Percentiles rank a stretch among this genome's conserved stretches.
Evolutionary conservation across 2,888 invertebrate species (phyloP).

Genomic region (Molorchus minor): DNA sequence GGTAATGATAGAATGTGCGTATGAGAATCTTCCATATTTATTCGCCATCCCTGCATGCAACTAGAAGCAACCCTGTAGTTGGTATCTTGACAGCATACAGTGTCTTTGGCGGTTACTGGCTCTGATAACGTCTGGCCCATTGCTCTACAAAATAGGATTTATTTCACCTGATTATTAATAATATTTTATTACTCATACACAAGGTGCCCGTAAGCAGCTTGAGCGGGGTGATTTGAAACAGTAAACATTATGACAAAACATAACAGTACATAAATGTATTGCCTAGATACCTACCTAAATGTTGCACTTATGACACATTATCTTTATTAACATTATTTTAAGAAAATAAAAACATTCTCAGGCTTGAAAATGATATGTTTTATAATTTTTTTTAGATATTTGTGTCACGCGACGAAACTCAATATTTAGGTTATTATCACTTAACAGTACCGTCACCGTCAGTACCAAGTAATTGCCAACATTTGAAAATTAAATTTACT

Average conservation of each 20-base stretch:
- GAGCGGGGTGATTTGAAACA: slow-evolving; percentile 3
- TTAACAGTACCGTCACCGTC: slow-evolving; percentile 7
- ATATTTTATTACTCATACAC: slow-evolving; percentile 19
- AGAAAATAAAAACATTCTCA: slow-evolving; percentile 3
- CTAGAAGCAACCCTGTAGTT: slow-evolving; percentile 88
- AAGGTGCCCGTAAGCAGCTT: not conserved
- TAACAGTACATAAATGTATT: slow-evolving; percentile 20
- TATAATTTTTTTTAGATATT: slow-evolving; percentile 20
- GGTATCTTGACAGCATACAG: slow-evolving; percentile 80
- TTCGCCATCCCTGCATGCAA: slow-evolving; percentile 99
- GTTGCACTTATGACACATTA: slow-evolving; percentile 8
- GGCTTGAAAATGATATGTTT: slow-evolving; percentile 6
- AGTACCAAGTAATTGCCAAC: slow-evolving; percentile 20
- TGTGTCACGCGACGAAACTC: slow-evolving; percentile 42
- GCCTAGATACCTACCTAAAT: slow-evolving; percentile 28
- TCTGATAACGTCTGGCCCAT: slow-evolving; percentile 99
- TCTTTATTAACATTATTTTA: slow-evolving; percentile 16
- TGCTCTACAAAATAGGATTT: slow-evolving; percentile 33
- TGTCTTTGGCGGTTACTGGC: slow-evolving; percentile 91
- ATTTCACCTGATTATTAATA: slow-evolving; percentile 13
- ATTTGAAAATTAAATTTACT: slow-evolving; percentile 10
- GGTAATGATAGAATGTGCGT: slow-evolving; percentile 93
- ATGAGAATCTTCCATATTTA: slow-evolving; percentile 99
- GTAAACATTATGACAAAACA: slow-evolving; percentile 28
- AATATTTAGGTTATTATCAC: slow-evolving; percentile 41